phyloP scores from a whole-genome alignment of 2,797 vertebrate genomes.

The Coccyzus lansbergi region DNA sequence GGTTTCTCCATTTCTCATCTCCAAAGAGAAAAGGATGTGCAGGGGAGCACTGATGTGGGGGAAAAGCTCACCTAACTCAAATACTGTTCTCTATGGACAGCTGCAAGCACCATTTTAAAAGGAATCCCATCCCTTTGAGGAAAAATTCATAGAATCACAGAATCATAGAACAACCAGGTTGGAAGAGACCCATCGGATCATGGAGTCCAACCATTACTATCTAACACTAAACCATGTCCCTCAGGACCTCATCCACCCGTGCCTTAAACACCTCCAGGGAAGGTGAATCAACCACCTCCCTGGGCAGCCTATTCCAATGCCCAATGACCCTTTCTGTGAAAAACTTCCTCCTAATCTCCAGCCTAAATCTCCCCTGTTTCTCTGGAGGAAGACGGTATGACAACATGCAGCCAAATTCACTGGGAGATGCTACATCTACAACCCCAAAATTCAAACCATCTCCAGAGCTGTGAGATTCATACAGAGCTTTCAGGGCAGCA shows the following conservation, averaged over 20 bases:
- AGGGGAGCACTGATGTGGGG: rapidly evolving
- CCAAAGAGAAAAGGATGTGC: neutral
- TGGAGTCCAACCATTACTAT: too few relatives aligned
- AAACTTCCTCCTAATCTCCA: too few relatives aligned
- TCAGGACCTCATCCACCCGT: too few relatives aligned
- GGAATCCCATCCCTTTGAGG: neutral
- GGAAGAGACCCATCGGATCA: too few relatives aligned
- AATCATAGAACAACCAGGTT: too few relatives aligned
- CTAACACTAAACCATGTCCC: too few relatives aligned
- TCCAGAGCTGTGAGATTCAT: neutral
- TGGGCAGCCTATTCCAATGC: too few relatives aligned
- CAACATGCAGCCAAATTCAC: neutral
- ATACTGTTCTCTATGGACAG: rapidly evolving
- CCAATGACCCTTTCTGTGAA: too few relatives aligned
- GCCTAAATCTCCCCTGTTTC: rapidly evolving
- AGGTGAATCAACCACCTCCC: too few relatives aligned
- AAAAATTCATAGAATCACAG: too few relatives aligned
- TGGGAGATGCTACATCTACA: neutral
- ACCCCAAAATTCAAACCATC: neutral
- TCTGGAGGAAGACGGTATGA: rapidly evolving
- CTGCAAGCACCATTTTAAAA: neutral
- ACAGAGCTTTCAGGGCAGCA: neutral
- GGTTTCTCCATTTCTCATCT: neutral
- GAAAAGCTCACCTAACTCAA: rapidly evolving
- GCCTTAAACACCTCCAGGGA: too few relatives aligned